Base-by-base conservation (phyloP, 2,888 invertebrate genomes). In the Standfussiana lucernea region DNA sequence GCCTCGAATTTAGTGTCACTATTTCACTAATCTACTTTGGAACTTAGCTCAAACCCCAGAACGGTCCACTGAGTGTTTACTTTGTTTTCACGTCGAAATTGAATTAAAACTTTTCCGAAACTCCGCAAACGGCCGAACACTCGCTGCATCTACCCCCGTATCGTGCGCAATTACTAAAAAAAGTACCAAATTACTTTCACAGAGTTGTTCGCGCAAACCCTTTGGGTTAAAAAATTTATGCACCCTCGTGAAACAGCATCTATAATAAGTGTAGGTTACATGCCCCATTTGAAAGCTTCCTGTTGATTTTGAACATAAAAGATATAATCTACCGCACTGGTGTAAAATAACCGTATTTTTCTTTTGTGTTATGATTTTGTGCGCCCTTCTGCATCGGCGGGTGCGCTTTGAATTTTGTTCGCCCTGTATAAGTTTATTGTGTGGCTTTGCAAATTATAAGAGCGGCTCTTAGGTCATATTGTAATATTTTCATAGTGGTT, bases 211-310 rank as follows among this genome's bases (percentile, higher is more conserved):
- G 93, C 89, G 88, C 92, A 93, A 95, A 95, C 95, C 96, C 96
- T 94, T 95, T 95, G 89, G 91, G 92, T 92, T 93, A 86, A 86
- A 96, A 80, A 96, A 96, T 94, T 95, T 96, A 96, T 95, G 94
- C 96, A 96, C 96, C 96, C 95, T 93, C 86, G 82, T 76, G 90
- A 89, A 91, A 90, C 90, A 93, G 95, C 96, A 94, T 95, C 95
- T 94, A 94, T 95, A 95, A 94, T 95, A 96, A 96, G 96, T 96
- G 95, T 96, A 95, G 96, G 96, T 96, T 96, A 96, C 95, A 96
- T 96, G 96, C 96, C 95, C 96, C 96, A 96, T 96, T 96, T 96
- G 94, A 93, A 96, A 93, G 95, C 94, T 96, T 96, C 96, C 96
- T 96, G 96, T 96, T 96, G 96, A 96, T 96, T 96, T 96, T 96